A percentile compares a stretch with the other conserved stretches of the same genome.
These are phyloP conservation scores for Apomyelois bistriatella DNA, from an alignment of 2,888 invertebrate species.

Conservation along the genomic window DNA sequence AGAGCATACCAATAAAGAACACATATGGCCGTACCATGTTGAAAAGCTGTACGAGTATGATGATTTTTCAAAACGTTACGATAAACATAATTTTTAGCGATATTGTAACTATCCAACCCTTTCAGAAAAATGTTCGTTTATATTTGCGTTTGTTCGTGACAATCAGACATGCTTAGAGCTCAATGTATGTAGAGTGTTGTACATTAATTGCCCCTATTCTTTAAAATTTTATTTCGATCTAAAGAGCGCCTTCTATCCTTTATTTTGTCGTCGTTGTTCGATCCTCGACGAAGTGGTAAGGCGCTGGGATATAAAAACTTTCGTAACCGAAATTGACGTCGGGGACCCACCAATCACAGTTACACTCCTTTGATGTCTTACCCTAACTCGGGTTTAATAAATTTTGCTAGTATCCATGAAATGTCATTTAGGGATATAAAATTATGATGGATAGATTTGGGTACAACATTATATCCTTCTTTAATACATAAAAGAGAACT, in stretches of 20 bases:
- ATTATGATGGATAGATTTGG: neutral
- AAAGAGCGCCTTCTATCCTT: too few relatives aligned
- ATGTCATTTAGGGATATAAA: conserved; percentile 1
- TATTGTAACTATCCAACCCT: too few relatives aligned
- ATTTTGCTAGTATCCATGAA: conserved; percentile 16
- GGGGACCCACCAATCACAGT: conserved; percentile 17
- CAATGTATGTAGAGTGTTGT: too few relatives aligned
- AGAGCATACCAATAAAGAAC: neutral
- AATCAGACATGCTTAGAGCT: too few relatives aligned
- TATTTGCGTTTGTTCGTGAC: too few relatives aligned
- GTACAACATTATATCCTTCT: neutral
- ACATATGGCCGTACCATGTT: neutral
- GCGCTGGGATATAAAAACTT: conserved; percentile 13
- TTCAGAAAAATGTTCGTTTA: too few relatives aligned
- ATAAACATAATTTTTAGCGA: too few relatives aligned
- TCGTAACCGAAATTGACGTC: conserved; percentile 16
- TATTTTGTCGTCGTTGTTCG: too few relatives aligned
- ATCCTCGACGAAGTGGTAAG: neutral
- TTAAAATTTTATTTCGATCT: too few relatives aligned
- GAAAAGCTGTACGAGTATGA: neutral
- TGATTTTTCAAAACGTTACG: too few relatives aligned
- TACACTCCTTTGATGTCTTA: conserved; percentile 21
- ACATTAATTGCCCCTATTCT: too few relatives aligned
- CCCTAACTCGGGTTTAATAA: conserved; percentile 18
- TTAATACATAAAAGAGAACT: too few relatives aligned